Conservation (phyloP, 2,113 vertebrate genomes). For the Thunnus maccoyii region DNA sequence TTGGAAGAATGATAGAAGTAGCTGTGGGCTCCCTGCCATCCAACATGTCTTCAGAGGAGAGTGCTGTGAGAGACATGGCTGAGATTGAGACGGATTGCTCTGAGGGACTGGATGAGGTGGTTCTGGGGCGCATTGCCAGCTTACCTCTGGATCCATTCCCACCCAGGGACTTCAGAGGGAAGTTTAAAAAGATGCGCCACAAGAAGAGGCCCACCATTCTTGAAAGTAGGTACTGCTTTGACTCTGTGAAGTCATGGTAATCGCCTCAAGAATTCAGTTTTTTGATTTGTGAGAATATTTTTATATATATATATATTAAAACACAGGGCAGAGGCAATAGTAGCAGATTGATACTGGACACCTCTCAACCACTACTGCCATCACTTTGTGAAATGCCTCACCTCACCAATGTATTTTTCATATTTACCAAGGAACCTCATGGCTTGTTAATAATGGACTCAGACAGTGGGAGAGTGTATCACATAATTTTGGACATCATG, state of each 20-base stretch:
- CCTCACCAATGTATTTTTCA: constrained; percentile 50
- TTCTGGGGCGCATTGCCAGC: constrained; percentile 79
- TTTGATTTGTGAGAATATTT: neutral
- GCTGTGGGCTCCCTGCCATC: constrained; percentile 64
- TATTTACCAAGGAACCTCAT: constrained; percentile 38
- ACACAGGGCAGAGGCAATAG: neutral
- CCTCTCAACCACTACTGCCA: constrained; percentile 41
- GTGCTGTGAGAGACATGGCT: constrained; percentile 77
- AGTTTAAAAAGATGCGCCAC: constrained; percentile 88
- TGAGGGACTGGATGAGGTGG: constrained; percentile 78
- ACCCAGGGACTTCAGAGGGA: constrained; percentile 86
- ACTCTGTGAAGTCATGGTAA: neutral
- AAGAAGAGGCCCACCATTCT: constrained; percentile 95
- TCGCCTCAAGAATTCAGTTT: neutral
- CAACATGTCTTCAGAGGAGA: constrained; percentile 90
- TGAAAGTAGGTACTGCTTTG: constrained; percentile 89
- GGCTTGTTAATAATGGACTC: constrained; percentile 55
- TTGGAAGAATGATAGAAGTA: constrained; percentile 71
- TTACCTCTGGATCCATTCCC: constrained; percentile 78
- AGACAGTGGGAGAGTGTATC: constrained; percentile 1
- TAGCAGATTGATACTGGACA: neutral
- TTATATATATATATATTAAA: neutral
- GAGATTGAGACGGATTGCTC: constrained; percentile 84
- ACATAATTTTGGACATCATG: neutral
- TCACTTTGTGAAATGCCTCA: constrained; percentile 72